Conservation (phyloP, 2,113 vertebrate genomes). For the Myxocyprinus asiaticus region DNA sequence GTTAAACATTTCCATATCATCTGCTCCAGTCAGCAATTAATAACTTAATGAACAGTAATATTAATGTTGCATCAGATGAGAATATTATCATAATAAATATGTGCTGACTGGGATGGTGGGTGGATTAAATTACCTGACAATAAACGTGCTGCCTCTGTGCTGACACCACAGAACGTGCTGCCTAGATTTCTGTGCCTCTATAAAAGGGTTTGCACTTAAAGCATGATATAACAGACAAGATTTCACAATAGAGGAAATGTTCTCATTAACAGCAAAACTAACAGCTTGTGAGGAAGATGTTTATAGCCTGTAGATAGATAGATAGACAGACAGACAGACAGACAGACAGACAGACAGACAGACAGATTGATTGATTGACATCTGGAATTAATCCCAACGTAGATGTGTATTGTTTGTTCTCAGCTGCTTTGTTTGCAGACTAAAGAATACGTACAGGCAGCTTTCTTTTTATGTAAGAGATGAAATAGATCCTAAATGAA, state of each 20-base stretch:
- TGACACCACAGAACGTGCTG: background rate
- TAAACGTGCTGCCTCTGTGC: background rate
- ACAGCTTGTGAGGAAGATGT: too few relatives aligned
- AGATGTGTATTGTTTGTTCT: conserved; percentile 53
- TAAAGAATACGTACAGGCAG: background rate
- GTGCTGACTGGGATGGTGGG: conserved; percentile 17
- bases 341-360: background rate
- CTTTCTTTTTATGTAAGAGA: background rate
- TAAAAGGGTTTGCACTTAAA: too few relatives aligned
- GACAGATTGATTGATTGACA: conserved; percentile 52
- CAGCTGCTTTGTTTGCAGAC: conserved; percentile 10
- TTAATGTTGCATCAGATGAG: conserved; percentile 64
- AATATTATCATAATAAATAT: conserved; percentile 43
- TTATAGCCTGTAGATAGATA: too few relatives aligned
- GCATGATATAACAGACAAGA: too few relatives aligned
- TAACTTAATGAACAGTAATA: conserved; percentile 10
- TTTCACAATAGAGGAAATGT: too few relatives aligned
- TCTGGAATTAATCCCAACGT: conserved; percentile 67
- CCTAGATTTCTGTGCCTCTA: too few relatives aligned
- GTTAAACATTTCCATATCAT: too few relatives aligned
- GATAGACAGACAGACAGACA: background rate
- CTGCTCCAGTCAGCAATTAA: too few relatives aligned
- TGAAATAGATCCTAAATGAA: background rate
- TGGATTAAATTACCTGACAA: conserved; percentile 52
- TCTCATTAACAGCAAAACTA: too few relatives aligned